Percentiles rank a stretch among this genome's conserved stretches.
Conservation (phyloP, 53 echinoderm and acorn worm species). For the Echinarachnius parma region DNA sequence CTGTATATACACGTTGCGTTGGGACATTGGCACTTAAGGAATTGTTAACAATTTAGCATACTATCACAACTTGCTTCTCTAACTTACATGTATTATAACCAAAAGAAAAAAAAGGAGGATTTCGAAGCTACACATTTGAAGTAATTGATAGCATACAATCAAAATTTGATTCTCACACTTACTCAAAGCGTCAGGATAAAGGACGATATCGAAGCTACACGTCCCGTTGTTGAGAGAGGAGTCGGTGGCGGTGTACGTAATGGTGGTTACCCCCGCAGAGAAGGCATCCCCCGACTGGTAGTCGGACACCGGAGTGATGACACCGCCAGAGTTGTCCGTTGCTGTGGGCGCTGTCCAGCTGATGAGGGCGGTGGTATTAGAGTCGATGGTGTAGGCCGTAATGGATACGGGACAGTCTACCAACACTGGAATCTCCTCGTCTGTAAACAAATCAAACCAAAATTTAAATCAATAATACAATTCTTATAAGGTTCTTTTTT, state of each 20-base stretch:
- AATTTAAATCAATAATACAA: too few species aligned
- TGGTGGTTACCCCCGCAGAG: constrained; percentile 18
- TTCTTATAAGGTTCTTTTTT: too few species aligned
- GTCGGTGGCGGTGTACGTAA: constrained; percentile 65
- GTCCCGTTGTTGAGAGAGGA: constrained; percentile 37
- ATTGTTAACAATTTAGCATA: too few species aligned
- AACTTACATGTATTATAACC: too few species aligned
- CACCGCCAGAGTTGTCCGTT: constrained; percentile 26
- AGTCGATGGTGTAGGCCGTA: constrained; percentile 1
- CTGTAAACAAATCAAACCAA: constrained; percentile 6
- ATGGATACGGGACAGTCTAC: constrained; percentile 30
- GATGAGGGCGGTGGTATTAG: not conserved
- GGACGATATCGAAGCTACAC: constrained; percentile 53
- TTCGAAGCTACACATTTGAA: too few species aligned
- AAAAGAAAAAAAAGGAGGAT: too few species aligned
- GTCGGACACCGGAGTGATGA: not conserved
- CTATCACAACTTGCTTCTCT: too few species aligned
- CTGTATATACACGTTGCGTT: too few species aligned
- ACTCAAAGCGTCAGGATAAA: constrained; percentile 28
- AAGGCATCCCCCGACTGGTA: constrained; percentile 37
- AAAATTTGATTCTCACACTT: too few species aligned
- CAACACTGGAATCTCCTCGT: constrained; percentile 32
- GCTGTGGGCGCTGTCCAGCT: constrained; percentile 48
- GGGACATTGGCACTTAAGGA: too few species aligned
- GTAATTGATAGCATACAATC: too few species aligned